These are phyloP conservation scores for Drosophila aldrichi DNA, from an alignment of 2,888 invertebrate genomes.

Conservation along the genomic window DNA sequence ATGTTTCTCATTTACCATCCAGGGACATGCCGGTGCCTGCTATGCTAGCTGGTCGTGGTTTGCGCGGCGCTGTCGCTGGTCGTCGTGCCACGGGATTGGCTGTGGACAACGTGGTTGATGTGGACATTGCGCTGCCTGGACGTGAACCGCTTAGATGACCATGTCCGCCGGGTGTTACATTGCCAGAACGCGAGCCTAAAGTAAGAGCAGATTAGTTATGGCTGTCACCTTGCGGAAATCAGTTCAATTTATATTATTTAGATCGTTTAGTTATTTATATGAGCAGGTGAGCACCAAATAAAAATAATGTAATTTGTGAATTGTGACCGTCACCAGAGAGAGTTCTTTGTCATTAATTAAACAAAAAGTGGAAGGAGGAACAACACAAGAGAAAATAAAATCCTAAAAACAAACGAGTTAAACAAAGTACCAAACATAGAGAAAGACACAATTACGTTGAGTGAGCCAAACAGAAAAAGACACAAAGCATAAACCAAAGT, in stretches of 20 bases:
- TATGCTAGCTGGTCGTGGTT: slow-evolving; percentile 92
- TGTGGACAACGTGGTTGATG: slow-evolving; percentile 89
- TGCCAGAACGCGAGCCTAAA: slow-evolving; percentile 90
- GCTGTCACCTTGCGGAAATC: not conserved
- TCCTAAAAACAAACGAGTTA: slow-evolving; percentile 19
- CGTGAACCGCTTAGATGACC: slow-evolving; percentile 89
- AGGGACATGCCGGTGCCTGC: slow-evolving; percentile 92
- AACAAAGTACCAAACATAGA: slow-evolving; percentile 44
- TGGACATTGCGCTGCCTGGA: slow-evolving; percentile 94
- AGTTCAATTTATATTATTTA: slow-evolving; percentile 1
- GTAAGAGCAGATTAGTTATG: slow-evolving; percentile 21
- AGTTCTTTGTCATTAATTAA: slow-evolving; percentile 34
- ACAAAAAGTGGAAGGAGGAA: slow-evolving; percentile 15
- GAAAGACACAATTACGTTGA: slow-evolving; percentile 20
- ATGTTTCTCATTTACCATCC: slow-evolving; percentile 71
- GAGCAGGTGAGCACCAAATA: slow-evolving; percentile 56
- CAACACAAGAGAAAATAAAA: slow-evolving; percentile 15
- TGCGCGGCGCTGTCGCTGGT: slow-evolving; percentile 88
- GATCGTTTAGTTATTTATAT: slow-evolving; percentile 13
- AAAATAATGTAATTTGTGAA: slow-evolving; percentile 38
- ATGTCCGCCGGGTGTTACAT: slow-evolving; percentile 89
- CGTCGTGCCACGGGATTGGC: slow-evolving; percentile 88
- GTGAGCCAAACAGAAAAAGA: slow-evolving; percentile 21
- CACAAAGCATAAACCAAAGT: slow-evolving; percentile 46
- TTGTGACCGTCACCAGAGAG: slow-evolving; percentile 66